Evolutionary conservation across 2,888 invertebrate genomes (phyloP).

Genomic region (Gastracanthus pulcherrimus): DNA sequence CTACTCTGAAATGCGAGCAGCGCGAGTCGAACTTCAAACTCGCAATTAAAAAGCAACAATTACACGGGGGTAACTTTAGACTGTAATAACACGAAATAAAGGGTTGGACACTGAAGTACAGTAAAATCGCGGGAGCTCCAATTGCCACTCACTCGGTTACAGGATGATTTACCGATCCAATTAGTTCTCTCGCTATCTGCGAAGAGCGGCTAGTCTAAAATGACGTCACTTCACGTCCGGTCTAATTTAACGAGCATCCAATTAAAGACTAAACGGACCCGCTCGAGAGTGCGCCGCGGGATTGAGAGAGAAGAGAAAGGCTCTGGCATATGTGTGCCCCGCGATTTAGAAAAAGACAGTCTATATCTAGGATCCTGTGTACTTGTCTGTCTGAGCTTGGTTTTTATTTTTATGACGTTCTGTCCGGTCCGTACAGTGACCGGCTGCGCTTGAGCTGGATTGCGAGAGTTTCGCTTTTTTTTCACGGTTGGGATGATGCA

Average conservation of each 20-base stretch:
- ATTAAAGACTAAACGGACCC: slow-evolving; percentile 73
- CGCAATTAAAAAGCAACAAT: slow-evolving; percentile 78
- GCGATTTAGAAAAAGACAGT: slow-evolving; percentile 46
- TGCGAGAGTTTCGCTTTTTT: too few relatives aligned
- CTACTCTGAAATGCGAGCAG: slow-evolving; percentile 38
- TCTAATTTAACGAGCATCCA: slow-evolving; percentile 77
- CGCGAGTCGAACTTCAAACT: slow-evolving; percentile 74
- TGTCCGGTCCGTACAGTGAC: background rate
- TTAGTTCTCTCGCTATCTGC: slow-evolving; percentile 66
- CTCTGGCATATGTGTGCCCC: background rate
- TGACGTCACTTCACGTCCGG: slow-evolving; percentile 77
- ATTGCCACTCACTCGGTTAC: slow-evolving; percentile 72
- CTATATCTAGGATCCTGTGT: too few relatives aligned
- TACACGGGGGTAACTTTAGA: slow-evolving; percentile 78
- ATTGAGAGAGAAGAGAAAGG: background rate
- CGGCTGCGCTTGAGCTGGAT: too few relatives aligned
- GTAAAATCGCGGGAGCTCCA: slow-evolving; percentile 60
- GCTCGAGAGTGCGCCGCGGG: slow-evolving; percentile 20
- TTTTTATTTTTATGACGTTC: background rate
- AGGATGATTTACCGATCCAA: slow-evolving; percentile 78
- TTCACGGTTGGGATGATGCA: too few relatives aligned
- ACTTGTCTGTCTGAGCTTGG: background rate
- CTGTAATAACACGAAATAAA: slow-evolving; percentile 78
- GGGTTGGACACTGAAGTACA: slow-evolving; percentile 70
- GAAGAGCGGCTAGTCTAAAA: slow-evolving; percentile 70